phyloP scores from a whole-genome alignment of 2,113 vertebrate genomes.

The Ariopsis seemanni region DNA sequence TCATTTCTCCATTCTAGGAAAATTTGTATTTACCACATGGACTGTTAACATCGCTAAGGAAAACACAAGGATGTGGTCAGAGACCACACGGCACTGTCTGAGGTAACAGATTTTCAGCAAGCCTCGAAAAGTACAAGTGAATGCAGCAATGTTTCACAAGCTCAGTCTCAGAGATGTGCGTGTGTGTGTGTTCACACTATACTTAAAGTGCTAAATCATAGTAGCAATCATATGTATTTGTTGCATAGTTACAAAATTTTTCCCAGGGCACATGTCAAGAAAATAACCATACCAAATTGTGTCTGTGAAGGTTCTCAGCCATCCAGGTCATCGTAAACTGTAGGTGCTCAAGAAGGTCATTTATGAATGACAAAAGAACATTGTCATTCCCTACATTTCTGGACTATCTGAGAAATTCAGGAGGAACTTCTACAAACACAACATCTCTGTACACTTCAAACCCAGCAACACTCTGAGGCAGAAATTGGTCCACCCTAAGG shows the following conservation, averaged over 20 bases:
- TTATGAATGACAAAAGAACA: too few relatives aligned
- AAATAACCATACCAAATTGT: background rate
- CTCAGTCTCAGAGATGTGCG: background rate
- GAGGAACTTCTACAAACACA: too few relatives aligned
- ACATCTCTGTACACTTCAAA: too few relatives aligned
- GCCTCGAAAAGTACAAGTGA: background rate
- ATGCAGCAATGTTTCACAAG: background rate
- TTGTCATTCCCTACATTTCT: too few relatives aligned
- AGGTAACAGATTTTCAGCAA: background rate
- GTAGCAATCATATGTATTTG: background rate
- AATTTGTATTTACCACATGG: constrained; percentile 24
- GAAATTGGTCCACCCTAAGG: too few relatives aligned
- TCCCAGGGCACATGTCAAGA: background rate
- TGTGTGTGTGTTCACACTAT: too few relatives aligned
- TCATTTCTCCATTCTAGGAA: constrained; percentile 34
- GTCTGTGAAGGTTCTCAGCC: too few relatives aligned
- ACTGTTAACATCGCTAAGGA: constrained; percentile 31
- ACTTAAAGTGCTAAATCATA: background rate
- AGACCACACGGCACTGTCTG: constrained; percentile 15
- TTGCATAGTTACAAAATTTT: background rate
- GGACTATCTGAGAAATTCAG: too few relatives aligned
- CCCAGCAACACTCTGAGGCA: too few relatives aligned
- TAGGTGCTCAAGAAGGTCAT: too few relatives aligned
- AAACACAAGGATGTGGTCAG: constrained; percentile 44
- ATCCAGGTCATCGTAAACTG: too few relatives aligned